A percentile compares a stretch with the other conserved stretches of the same genome.
Evolutionary conservation across 2,888 invertebrate genomes (phyloP).

Genomic region (Autographa gamma): DNA sequence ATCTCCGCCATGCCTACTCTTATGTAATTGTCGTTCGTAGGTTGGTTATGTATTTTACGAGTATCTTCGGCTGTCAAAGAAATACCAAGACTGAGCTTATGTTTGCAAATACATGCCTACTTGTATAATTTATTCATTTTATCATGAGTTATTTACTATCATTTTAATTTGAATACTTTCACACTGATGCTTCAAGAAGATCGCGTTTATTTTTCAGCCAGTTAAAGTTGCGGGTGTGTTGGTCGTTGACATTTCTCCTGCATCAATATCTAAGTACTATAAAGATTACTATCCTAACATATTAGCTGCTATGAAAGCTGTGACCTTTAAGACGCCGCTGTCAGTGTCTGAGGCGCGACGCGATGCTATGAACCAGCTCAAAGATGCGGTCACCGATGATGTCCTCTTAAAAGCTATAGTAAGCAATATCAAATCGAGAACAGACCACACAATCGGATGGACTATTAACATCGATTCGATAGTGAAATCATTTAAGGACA

Average conservation of each 20-base stretch:
- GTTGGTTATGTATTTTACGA: too few species aligned
- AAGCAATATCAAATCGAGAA: conserved; percentile 85
- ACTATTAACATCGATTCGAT: conserved; percentile 93
- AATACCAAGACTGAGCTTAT: too few species aligned
- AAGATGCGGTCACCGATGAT: conserved; percentile 82
- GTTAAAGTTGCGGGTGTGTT: conserved; percentile 89
- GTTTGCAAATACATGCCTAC: too few species aligned
- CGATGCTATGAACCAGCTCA: conserved; percentile 66
- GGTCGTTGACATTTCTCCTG: conserved; percentile 91
- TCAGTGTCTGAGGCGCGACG: conserved; percentile 66
- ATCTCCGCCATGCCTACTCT: neutral
- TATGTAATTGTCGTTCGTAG: neutral
- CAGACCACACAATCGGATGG: conserved; percentile 89
- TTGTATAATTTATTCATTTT: too few species aligned
- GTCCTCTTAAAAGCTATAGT: conserved; percentile 87
- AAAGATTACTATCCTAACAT: conserved; percentile 89
- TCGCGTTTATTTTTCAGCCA: conserved; percentile 79
- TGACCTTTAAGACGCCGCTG: conserved; percentile 68
- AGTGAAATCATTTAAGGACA: conserved; percentile 89
- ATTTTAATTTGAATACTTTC: too few species aligned
- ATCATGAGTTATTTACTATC: too few species aligned
- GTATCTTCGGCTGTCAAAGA: too few species aligned
- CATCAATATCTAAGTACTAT: conserved; percentile 83
- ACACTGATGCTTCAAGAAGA: neutral
- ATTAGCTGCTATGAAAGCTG: conserved; percentile 83